Evolutionary conservation across 2,113 vertebrate genomes (phyloP).

Genomic region (Pelmatolapia mariae): DNA sequence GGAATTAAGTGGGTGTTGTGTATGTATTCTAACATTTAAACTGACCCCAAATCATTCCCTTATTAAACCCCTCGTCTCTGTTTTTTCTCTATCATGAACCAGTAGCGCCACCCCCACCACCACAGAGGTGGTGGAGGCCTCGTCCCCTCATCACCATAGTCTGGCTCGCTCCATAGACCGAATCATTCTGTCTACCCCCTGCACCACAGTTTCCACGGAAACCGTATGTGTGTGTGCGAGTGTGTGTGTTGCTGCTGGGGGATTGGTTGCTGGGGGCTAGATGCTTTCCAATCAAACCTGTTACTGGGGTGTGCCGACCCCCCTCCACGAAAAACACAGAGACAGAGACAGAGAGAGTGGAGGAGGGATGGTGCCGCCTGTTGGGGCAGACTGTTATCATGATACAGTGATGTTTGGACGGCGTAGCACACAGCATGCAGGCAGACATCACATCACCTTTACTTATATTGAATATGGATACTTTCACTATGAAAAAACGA

Average conservation of each 20-base stretch:
- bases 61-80: neutral
- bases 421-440: neutral
- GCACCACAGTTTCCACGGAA: slow-evolving; percentile 70
- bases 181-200: slow-evolving; percentile 65
- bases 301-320: slow-evolving; percentile 58
- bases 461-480: neutral
- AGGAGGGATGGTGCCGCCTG: slow-evolving; percentile 45
- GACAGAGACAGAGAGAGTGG: neutral
- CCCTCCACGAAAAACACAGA: neutral
- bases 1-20: neutral
- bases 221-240: slow-evolving; percentile 32
- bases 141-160: slow-evolving; percentile 51
- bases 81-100: neutral
- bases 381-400: slow-evolving; percentile 18
- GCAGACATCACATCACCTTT: neutral
- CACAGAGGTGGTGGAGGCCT: slow-evolving; percentile 24
- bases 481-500: neutral
- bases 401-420: slow-evolving; percentile 3
- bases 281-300: slow-evolving; percentile 76
- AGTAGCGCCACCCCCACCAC: neutral
- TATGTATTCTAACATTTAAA: neutral
- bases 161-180: slow-evolving; percentile 53
- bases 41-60: neutral
- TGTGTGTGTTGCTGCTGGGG: slow-evolving; percentile 52
- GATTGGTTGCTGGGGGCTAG: slow-evolving; percentile 74